These are phyloP conservation scores for Lutjanus campechanus DNA, from an alignment of 2,797 vertebrate species.

Conservation along the genomic window DNA sequence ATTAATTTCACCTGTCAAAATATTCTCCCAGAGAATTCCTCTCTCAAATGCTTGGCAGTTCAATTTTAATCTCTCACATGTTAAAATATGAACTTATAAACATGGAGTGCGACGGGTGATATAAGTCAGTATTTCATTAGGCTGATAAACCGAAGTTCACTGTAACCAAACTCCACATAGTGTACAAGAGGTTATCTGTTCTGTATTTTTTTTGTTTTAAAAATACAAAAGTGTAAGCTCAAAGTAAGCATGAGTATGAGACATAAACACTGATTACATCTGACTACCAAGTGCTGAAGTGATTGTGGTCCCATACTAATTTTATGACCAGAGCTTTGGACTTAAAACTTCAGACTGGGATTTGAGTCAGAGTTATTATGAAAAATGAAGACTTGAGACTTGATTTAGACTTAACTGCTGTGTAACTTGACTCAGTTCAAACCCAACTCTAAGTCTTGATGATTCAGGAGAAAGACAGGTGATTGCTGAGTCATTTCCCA, in stretches of 20 bases:
- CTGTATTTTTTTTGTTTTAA: constrained; percentile 2
- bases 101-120: constrained; percentile 30
- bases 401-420: background rate
- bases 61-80: constrained; percentile 63
- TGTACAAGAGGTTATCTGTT: constrained; percentile 13
- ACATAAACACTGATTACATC: background rate
- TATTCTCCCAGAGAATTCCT: constrained; percentile 72
- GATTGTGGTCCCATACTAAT: background rate
- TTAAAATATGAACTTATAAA: constrained; percentile 63
- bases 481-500: no score
- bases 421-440: background rate
- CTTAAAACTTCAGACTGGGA: background rate
- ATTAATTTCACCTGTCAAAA: constrained; percentile 83
- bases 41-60: constrained; percentile 59
- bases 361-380: background rate
- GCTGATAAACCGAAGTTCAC: constrained; percentile 38
- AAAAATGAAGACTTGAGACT: background rate
- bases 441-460: background rate
- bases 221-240: constrained; percentile 3
- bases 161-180: constrained; percentile 13
- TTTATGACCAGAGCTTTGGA: background rate
- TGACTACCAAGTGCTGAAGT: background rate
- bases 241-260: background rate
- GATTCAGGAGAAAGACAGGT: no score
- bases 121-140: constrained; percentile 48